Evolutionary conservation across 2,113 vertebrate species (phyloP).

Genomic region (Ancistrus triradiatus): DNA sequence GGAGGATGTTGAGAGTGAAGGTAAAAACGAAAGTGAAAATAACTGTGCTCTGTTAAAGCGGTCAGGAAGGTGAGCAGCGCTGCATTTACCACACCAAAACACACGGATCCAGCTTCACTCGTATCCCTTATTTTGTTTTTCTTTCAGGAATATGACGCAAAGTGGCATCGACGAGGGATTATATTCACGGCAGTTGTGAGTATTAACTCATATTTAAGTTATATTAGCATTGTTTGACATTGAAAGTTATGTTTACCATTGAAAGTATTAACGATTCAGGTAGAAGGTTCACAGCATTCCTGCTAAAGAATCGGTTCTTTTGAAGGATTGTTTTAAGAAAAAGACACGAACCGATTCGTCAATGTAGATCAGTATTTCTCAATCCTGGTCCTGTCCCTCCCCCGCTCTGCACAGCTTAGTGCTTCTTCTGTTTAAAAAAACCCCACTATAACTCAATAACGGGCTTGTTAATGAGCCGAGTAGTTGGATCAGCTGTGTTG

Average conservation of each 20-base stretch:
- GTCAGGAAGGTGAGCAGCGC: not conserved
- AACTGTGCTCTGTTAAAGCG: not conserved
- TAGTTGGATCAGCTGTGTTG: too few relatives aligned
- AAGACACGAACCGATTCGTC: too few relatives aligned
- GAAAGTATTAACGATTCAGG: not conserved
- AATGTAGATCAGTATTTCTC: too few relatives aligned
- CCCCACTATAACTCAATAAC: too few relatives aligned
- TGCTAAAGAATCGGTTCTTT: conserved; percentile 2
- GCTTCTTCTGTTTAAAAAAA: too few relatives aligned
- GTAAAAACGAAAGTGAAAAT: conserved; percentile 39
- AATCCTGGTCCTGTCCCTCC: too few relatives aligned
- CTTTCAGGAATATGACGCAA: conserved; percentile 18
- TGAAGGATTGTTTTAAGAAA: not conserved
- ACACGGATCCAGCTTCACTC: not conserved
- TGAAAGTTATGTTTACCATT: not conserved
- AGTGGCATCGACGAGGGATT: conserved; percentile 60
- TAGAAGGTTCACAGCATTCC: not conserved
- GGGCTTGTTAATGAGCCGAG: too few relatives aligned
- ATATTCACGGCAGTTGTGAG: conserved; percentile 86
- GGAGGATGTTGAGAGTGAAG: too few relatives aligned
- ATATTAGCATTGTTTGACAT: not conserved
- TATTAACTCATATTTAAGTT: conserved; percentile 15
- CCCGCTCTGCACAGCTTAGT: too few relatives aligned
- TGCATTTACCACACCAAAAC: not conserved
- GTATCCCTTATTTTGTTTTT: not conserved